Evolutionary conservation across 2,888 invertebrate genomes (phyloP), one percentile per base, ranked within the genome.

Genomic region (Drosophila hamatofila): DNA sequence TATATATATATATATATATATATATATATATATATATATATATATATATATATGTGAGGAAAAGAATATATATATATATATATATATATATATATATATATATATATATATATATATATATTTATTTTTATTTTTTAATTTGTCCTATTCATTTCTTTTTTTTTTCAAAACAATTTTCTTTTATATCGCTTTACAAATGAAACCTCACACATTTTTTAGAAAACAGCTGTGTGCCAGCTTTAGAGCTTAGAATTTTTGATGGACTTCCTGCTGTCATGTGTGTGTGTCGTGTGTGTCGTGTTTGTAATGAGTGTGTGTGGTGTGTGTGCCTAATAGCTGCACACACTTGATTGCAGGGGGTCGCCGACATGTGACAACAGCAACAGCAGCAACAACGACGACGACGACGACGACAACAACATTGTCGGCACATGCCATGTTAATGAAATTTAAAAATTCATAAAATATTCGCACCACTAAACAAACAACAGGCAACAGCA

Each of bases 401-500:
- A 12, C 23, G 12, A 14, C 41, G 7, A 9, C 42, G 27, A 37
- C 16, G 58, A 49, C 57, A 48, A 67, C 75, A 59, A 70, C 64
- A 67, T 68, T 88, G 77, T 70, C 77, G 85, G 77, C 83, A 84
- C 85, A 84, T 84, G 89, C 82, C 85, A 80, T 82, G 67, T 63
- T 84, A 84, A 88, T 84, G 84, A 84, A 84, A 84, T 84, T 84
- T 89, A 89, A 84, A 84, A 89, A 84, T 84, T 84, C 89, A 84
- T 84, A 89, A 84, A 89, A 84, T 84, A 89, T 89, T 84, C 84
- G 89, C 84, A 84, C 88, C 89, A 84, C 89, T 79, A 84, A 88
- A 79, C 84, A 84, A 81, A 81, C 78, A 75, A 67, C 88, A 78
- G 30, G 63, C 52, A 52, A 27, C 69, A 51, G 37, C 68, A 16